phyloP scores from a whole-genome alignment of 2,888 invertebrate genomes.

The Epiperipatus broadwayi region DNA sequence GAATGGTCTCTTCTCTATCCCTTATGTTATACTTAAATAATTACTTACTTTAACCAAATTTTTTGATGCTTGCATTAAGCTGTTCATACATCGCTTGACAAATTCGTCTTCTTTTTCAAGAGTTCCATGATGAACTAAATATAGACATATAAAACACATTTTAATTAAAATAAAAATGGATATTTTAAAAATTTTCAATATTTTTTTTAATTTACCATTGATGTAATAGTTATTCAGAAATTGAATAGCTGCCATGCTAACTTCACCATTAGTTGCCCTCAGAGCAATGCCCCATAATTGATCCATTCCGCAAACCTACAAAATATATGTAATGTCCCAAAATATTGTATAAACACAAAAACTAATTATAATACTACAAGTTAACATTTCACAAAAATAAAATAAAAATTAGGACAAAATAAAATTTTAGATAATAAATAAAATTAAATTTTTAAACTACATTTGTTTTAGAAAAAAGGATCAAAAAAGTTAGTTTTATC shows the following conservation, averaged over 20 bases:
- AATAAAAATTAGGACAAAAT: too few species aligned
- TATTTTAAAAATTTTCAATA: neutral
- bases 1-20: too few species aligned
- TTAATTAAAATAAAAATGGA: too few species aligned
- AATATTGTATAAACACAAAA: too few species aligned
- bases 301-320: conserved; percentile 54
- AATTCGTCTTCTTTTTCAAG: conserved; percentile 78
- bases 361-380: too few species aligned
- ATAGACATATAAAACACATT: conserved; percentile 18
- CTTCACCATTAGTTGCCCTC: conserved; percentile 72
- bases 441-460: too few species aligned
- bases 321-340: too few species aligned
- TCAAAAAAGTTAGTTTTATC: too few species aligned
- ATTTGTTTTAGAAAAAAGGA: too few species aligned
- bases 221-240: conserved; percentile 85
- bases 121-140: conserved; percentile 38
- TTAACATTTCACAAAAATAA: too few species aligned
- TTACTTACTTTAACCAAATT: conserved; percentile 16
- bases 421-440: too few species aligned
- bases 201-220: conserved; percentile 36
- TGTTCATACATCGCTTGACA: conserved; percentile 78
- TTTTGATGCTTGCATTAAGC: conserved; percentile 54
- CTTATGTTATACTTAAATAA: too few species aligned
- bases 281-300: conserved; percentile 85
- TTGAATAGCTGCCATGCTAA: conserved; percentile 82